A percentile compares a stretch with the other conserved stretches of the same genome.
phyloP scores from a whole-genome alignment of 2,888 invertebrate genomes.

The Sminthurinus aureus region DNA sequence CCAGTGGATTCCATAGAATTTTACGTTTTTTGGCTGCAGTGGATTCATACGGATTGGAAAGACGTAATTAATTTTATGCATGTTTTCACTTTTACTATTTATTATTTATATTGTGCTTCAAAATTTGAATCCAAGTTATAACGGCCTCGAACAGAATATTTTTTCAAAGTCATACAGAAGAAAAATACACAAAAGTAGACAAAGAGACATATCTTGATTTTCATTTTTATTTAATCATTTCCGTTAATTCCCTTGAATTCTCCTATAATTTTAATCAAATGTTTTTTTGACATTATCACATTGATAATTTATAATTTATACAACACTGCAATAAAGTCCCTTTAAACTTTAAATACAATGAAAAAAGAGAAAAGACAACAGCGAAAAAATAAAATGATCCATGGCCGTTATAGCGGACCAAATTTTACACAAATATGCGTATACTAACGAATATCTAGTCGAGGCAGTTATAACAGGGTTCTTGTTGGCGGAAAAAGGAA shows the following conservation, averaged over 20 bases:
- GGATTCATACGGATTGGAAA: not conserved
- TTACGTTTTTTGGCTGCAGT: not conserved
- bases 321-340: no score
- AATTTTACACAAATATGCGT: not conserved
- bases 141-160: constrained; percentile 20
- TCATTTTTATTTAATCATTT: no score
- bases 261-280: no score
- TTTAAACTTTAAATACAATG: no score
- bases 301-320: no score
- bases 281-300: no score
- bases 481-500: not conserved
- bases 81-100: not conserved
- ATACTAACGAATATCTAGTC: not conserved
- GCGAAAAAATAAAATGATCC: not conserved
- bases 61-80: not conserved
- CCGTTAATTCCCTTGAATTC: no score
- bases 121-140: constrained; percentile 18
- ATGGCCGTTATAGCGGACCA: constrained; percentile 21
- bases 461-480: constrained; percentile 24
- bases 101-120: not conserved
- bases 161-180: no score
- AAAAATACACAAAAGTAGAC: no score
- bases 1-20: not conserved
- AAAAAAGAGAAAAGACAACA: no score
- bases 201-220: no score